A percentile compares a stretch with the other conserved stretches of the same genome.
Conservation (phyloP, 2,888 invertebrate genomes). For the Heliconius sara region DNA sequence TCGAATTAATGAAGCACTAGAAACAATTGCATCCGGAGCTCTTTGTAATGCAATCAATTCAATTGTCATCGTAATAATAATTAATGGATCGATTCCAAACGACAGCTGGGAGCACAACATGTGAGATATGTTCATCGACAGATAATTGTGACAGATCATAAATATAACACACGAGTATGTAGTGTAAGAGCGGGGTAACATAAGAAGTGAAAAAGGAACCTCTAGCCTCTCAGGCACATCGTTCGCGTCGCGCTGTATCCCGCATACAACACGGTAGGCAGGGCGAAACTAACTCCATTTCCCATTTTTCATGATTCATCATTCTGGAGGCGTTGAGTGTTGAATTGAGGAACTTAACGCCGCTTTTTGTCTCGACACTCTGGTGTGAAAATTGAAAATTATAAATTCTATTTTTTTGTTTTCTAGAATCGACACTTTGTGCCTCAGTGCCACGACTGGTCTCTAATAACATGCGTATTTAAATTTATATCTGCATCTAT, state of each 20-base stretch:
- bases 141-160: neutral
- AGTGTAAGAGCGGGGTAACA: neutral
- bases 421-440: too few relatives aligned
- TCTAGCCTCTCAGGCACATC: neutral
- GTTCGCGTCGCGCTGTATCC: too few relatives aligned
- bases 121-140: slow-evolving; percentile 20
- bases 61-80: slow-evolving; percentile 45
- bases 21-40: slow-evolving; percentile 37
- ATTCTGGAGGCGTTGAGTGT: too few relatives aligned
- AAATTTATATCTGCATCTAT: too few relatives aligned
- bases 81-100: slow-evolving; percentile 45
- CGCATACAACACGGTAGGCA: too few relatives aligned
- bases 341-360: too few relatives aligned
- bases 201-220: neutral
- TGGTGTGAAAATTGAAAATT: too few relatives aligned
- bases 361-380: too few relatives aligned
- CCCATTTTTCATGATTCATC: too few relatives aligned
- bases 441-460: too few relatives aligned
- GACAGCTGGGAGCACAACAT: slow-evolving; percentile 31
- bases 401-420: too few relatives aligned
- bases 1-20: slow-evolving; percentile 45
- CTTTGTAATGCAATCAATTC: slow-evolving; percentile 45
- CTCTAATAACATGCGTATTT: neutral
- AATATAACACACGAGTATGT: neutral
- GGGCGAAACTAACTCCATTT: too few relatives aligned